These are phyloP conservation scores for Lysandra bellargus DNA, from an alignment of 2,888 invertebrate species.

Conservation along the genomic window DNA sequence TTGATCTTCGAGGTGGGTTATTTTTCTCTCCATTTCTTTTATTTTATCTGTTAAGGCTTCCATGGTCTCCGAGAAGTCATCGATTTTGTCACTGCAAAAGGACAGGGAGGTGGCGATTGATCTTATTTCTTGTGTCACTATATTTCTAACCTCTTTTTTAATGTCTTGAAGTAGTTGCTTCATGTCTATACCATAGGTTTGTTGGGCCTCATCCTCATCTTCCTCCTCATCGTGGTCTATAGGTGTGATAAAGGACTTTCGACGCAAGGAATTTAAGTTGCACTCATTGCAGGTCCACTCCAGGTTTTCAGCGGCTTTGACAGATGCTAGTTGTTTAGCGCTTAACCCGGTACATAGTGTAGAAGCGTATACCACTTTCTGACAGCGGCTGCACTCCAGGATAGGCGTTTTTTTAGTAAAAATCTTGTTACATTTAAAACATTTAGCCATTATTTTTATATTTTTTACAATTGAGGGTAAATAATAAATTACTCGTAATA, in stretches of 20 bases:
- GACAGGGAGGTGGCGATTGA: not conserved
- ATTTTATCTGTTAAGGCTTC: too few species aligned
- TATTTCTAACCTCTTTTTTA: conserved; percentile 9
- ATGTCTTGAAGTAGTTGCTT: conserved; percentile 2
- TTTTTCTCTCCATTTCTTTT: too few species aligned
- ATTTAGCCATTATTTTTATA: not conserved
- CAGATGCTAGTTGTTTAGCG: not conserved
- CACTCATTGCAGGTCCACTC: not conserved
- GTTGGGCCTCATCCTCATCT: too few species aligned
- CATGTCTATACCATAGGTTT: not conserved
- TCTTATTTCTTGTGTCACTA: conserved; percentile 15
- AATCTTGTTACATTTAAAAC: not conserved
- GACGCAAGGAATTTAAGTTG: not conserved
- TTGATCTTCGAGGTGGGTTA: too few species aligned
- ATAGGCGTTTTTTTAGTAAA: not conserved
- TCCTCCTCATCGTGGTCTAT: not conserved
- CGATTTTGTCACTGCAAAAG: conserved; percentile 12
- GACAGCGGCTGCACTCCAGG: not conserved
- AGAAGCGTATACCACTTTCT: not conserved
- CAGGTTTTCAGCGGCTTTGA: not conserved
- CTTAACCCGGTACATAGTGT: not conserved
- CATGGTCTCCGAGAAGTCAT: not conserved
- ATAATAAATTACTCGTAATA: too few species aligned
- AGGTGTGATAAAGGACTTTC: not conserved
- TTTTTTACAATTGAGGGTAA: not conserved